Base-by-base conservation (phyloP, 2,113 vertebrate genomes). In the Nanger granti region DNA sequence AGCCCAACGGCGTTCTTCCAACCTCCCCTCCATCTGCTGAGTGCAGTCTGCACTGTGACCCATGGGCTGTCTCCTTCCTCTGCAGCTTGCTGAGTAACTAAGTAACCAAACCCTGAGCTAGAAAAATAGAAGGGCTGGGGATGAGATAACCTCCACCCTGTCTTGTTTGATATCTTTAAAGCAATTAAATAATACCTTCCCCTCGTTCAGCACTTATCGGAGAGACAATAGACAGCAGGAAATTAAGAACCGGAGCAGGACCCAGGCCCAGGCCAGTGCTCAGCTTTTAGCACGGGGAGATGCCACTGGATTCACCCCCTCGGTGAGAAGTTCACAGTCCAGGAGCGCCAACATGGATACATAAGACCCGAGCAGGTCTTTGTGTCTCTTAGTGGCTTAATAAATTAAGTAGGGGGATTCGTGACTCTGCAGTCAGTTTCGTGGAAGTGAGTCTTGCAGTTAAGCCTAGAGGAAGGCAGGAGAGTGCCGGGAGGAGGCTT, bases 181-280 rank as follows among this genome's bases (percentile, higher is more conserved):
- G 92, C 91, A 94, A 95, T 97, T 93, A 89, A 97, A 96, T 93
- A 76, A 20, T 86, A 55, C 55, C 93, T 80, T 83, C 92, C 20
- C 92, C 82, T 80, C 28, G 31, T 92, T 95, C 60, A 84, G 91
- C 91, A 93, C 60, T 96, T 98, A 97, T 93, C 95, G 47, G 92
- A 96, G 92, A 87, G 93, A 95, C 86, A 80, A 95, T 83, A 93
- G 97, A 20, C 14, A 10, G 57, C 98, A 97, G 97, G 97, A 98
- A 98, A 98, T 98, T 88, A 97, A 84, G 92, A 80, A 60, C 34
- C 10, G 60, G 34, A 29, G 29, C 44, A 62, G 91, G 91, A 97
- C 60, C 93, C 91, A 97, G 86, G 85, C 11, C 82, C 76, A 55
- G 94, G 76, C 4, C 3, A 8, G 82, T 11, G 85, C 66, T 66